These are phyloP conservation scores for Crenuchus spilurus DNA, from an alignment of 2,797 vertebrate genomes.

Conservation along the genomic window DNA sequence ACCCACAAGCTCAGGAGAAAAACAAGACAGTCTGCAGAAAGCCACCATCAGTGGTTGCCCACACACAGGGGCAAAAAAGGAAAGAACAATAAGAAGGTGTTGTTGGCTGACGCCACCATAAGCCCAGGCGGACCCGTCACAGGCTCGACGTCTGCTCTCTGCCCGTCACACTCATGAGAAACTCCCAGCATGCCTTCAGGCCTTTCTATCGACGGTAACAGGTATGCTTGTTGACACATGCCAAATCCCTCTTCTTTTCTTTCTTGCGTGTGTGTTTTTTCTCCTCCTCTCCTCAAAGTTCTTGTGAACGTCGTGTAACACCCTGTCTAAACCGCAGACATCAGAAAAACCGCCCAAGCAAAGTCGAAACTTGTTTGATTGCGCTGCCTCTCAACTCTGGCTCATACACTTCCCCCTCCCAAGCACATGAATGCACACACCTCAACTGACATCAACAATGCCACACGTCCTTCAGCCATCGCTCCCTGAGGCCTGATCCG, in stretches of 20 bases:
- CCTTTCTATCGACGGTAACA: conserved; percentile 74
- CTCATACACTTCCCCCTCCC: conserved; percentile 41
- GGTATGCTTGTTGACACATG: conserved; percentile 83
- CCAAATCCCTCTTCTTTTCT: conserved; percentile 72
- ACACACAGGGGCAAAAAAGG: conserved; percentile 57
- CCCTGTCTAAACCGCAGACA: conserved; percentile 85
- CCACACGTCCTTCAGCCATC: conserved; percentile 65
- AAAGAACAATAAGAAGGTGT: conserved; percentile 76
- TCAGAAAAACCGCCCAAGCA: conserved; percentile 75
- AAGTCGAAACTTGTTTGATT: conserved; percentile 81
- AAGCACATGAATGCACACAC: conserved; percentile 38
- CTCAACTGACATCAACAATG: conserved; percentile 50
- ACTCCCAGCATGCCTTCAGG: conserved; percentile 79
- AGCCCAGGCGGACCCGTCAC: conserved; percentile 79
- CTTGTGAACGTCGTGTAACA: conserved; percentile 73
- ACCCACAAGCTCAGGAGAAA: conserved; percentile 55
- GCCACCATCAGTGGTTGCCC: conserved; percentile 37
- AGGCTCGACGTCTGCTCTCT: conserved; percentile 77
- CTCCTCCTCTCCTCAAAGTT: conserved; percentile 53
- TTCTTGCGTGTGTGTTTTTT: conserved; percentile 38
- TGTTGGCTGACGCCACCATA: conserved; percentile 80
- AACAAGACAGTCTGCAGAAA: conserved; percentile 47
- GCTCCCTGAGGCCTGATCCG: conserved; percentile 60
- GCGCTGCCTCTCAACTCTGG: conserved; percentile 65
- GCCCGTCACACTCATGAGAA: conserved; percentile 81